phyloP scores from a whole-genome alignment of 2,888 invertebrate genomes.

The Colletes collaris region DNA sequence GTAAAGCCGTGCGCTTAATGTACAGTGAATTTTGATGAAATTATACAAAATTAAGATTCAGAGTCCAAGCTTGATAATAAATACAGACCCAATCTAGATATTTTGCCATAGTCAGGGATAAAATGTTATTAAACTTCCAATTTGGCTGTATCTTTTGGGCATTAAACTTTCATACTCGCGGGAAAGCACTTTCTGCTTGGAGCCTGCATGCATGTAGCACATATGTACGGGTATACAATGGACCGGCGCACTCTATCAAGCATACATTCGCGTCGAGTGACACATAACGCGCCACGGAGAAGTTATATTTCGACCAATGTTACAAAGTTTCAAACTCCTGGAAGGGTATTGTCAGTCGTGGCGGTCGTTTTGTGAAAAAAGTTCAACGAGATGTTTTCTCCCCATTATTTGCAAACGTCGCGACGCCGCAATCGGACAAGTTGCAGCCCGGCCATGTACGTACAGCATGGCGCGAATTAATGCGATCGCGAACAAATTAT shows the following conservation, averaged over 20 bases:
- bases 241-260: slow-evolving; percentile 17
- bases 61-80: too few relatives aligned
- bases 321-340: slow-evolving; percentile 31
- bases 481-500: neutral
- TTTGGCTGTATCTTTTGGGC: slow-evolving; percentile 57
- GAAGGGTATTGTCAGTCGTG: neutral
- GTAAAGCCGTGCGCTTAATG: too few relatives aligned
- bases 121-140: slow-evolving; percentile 63
- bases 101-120: slow-evolving; percentile 24
- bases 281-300: slow-evolving; percentile 23
- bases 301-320: slow-evolving; percentile 38
- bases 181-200: slow-evolving; percentile 35
- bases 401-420: slow-evolving; percentile 22
- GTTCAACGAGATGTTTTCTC: slow-evolving; percentile 32
- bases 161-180: slow-evolving; percentile 64
- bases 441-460: neutral
- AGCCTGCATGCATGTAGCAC: slow-evolving; percentile 4
- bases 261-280: slow-evolving; percentile 25
- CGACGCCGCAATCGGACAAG: slow-evolving; percentile 37
- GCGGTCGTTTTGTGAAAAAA: slow-evolving; percentile 25
- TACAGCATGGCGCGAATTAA: too few relatives aligned
- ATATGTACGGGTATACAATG: neutral
- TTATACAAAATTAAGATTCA: too few relatives aligned
- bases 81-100: neutral
- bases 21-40: too few relatives aligned